Evolutionary conservation across 2,888 invertebrate genomes (phyloP), one percentile per base, ranked within the genome.

Genomic region (Trachelus iudaicus): DNA sequence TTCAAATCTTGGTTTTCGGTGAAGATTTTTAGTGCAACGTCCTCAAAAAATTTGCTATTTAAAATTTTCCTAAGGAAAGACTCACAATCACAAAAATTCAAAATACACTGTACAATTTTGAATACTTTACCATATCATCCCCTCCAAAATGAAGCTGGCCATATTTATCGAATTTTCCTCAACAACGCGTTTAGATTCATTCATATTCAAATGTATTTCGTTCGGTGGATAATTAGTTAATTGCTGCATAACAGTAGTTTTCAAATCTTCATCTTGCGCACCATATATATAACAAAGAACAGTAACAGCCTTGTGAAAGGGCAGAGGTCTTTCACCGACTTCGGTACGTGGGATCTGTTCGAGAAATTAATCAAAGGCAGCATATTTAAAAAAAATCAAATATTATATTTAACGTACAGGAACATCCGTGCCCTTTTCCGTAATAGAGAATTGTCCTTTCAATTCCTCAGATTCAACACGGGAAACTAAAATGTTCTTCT

Each of bases 381-480:
- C 23, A 56, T 56, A 56, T 56, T 56, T 69, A 37, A 11, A 2
- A 73, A 34, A 15, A 77, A 34, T 37, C 30, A 73, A 73, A 69
- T 77, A 68, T 40, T 40, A 56, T 71, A 11, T n/a, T 23, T 34
- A 69, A 84, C 80, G 85, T 86, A 92, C 92, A 75, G 90, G 87
- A 79, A 86, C 81, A 31, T 77, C 79, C n/a, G 83, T 84, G 77
- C 91, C 91, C 78, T 88, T 88, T 80, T 92, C 92, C 3, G 90
- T 92, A 34, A 92, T 91, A 11, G 84, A 88, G 83, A 92, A 92
- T 76, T 92, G 88, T 35, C 87, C 87, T 68, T 89, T 81, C 73
- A 90, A 81, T 84, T 89, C 84, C 77, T 88, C 78, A 35, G 85
- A 80, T 23, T 85, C 80, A 68, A 80, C 78, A 68, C 87, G 78